Evolutionary conservation across 2,113 vertebrate species (phyloP), one percentile per base, ranked within the genome.

Genomic region (Cololabis saira): DNA sequence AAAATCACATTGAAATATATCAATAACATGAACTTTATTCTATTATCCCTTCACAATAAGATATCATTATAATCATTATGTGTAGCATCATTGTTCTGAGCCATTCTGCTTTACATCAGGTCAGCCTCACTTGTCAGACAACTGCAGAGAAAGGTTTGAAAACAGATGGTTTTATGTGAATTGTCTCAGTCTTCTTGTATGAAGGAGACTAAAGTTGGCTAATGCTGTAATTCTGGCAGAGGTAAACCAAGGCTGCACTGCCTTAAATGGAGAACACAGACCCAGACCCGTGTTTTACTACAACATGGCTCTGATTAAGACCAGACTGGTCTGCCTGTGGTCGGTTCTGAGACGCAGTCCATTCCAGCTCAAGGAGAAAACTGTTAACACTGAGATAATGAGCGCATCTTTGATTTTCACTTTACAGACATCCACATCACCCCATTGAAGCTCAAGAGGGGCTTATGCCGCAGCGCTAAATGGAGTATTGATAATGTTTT

Each of bases 231-330:
- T 81, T 87, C 76, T 89, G 88, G 83, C 83, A 87, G 76, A 81
- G 9, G 65, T 86, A 73, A 73, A 64, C 70, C 64, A 78, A 81
- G 41, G 74, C 75, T 82, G 63, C 83, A 91, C 84, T 92, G 86
- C 92, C 92, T 91, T 93, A 93, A 91, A 93, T 92, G 92, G 92
- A 71, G 91, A 93, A 86, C 80, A 87, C 78, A 91, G 75, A 84
- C 70, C 74, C 78, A 87, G 78, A 83, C 73, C 71, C 86, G 79
- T 72, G 81, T 89, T 91, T 87, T 86, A 85, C 87, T 86, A 80
- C 90, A 88, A 76, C 82, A 86, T 85, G 78, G 68, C 78, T 87
- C 86, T 92, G 92, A 93, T 93, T 93, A 92, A 84, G 88, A 81
- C 85, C 91, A 92, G 90, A 90, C 86, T 86, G 67, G 76, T 73